Evolutionary conservation across 2,113 vertebrate genomes (phyloP).

Genomic region (Cercopithecus mona): DNA sequence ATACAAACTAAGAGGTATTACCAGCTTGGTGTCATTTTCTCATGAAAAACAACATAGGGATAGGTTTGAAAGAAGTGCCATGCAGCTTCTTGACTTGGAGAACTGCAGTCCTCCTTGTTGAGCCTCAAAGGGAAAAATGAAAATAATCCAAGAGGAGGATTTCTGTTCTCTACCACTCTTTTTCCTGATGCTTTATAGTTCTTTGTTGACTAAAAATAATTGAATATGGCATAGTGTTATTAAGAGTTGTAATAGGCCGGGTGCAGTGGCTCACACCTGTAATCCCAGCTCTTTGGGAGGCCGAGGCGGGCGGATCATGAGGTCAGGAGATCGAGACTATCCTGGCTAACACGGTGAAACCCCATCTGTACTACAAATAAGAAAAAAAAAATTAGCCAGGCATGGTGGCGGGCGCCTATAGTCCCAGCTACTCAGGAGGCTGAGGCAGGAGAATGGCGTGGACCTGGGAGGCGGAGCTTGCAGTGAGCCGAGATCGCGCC

Average conservation of each 20-base stretch:
- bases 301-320: too few species aligned
- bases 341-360: too few species aligned
- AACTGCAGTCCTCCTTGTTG: background rate
- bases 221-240: background rate
- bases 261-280: too few species aligned
- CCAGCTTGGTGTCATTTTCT: background rate
- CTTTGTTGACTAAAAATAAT: background rate
- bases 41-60: background rate
- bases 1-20: background rate
- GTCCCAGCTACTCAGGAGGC: too few species aligned
- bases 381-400: too few species aligned
- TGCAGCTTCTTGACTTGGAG: background rate
- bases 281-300: too few species aligned
- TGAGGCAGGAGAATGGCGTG: too few species aligned
- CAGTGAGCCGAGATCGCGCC: too few species aligned
- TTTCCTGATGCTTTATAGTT: background rate
- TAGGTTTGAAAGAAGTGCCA: background rate
- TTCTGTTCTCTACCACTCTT: background rate
- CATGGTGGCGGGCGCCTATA: too few species aligned
- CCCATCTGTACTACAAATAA: too few species aligned
- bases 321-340: too few species aligned
- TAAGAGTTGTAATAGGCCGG: background rate
- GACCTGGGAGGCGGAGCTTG: too few species aligned
- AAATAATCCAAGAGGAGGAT: background rate
- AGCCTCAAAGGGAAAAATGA: background rate